Evolutionary conservation across 2,888 invertebrate species (phyloP), one percentile per base, ranked within the genome.

Genomic region (Temnothorax rugatulus): DNA sequence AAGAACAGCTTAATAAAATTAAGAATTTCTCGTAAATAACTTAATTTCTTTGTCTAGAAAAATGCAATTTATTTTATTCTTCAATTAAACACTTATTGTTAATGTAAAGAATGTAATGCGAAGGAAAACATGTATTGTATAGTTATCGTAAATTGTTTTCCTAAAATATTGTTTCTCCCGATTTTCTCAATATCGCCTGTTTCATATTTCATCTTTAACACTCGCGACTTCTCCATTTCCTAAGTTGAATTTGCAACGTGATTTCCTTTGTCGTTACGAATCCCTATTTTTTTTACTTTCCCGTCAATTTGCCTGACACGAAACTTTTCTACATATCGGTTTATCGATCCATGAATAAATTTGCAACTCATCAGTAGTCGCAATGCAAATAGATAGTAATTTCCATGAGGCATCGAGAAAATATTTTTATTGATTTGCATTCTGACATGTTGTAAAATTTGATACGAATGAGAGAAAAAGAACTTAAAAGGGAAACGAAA

Each of bases 291-390:
- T 21, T 52, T 41, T 15, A 18, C 29, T 44, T 76, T 52, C 5
- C 8, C 21, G 4, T 3, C 44, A 44, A 44, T 71, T 79, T 71
- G 18, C 0, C 11, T 34, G 15, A 44, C 15, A n/a, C 29, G 4
- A 47, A 71, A 59, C 47, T 81, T 81, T 71, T 34, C 71, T 71
- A 71, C 71, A 69, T 57, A 79, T 79, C 13, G 59, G 18, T 44
- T 79, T 71, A 79, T 79, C 15, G 79, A 71, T 34, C 44, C 11
- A 18, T 57, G 73, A 81, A 81, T 81, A 81, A 73, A 81, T 81
- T 81, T 71, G 38, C 47, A 73, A 38, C 50, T 73, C 4, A 54
- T 41, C 57, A 21, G 9, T 77, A 57, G 54, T 57, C 11, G 4
- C 21, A 52, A 71, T 57, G 71, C 71, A 79, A 79, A 59, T 59